A percentile compares a stretch with the other conserved stretches of the same genome.
phyloP scores from a whole-genome alignment of 1,140 invertebrate genomes.

The Apis florea region DNA sequence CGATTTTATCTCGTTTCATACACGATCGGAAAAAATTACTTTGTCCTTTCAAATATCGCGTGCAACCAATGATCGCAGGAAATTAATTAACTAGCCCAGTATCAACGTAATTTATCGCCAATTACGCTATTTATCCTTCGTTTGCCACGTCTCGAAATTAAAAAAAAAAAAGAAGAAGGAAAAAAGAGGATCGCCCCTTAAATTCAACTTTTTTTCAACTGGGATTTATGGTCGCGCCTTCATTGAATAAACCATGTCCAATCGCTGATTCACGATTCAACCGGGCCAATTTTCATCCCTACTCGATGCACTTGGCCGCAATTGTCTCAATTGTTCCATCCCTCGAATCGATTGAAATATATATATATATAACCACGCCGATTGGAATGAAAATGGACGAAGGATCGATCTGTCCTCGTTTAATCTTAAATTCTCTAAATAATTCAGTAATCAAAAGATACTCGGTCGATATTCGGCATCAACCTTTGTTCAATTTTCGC shows the following conservation, averaged over 20 bases:
- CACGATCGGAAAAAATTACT: too few relatives aligned
- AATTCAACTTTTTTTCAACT: constrained; percentile 16
- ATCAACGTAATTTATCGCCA: background rate
- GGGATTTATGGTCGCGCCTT: constrained; percentile 19
- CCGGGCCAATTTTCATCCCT: constrained; percentile 16
- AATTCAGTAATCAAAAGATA: too few relatives aligned
- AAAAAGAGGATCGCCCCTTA: background rate
- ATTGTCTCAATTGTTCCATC: constrained; percentile 6
- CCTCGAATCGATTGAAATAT: constrained; percentile 11
- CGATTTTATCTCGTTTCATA: too few relatives aligned
- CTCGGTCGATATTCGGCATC: too few relatives aligned
- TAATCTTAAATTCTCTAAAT: too few relatives aligned
- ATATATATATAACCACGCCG: background rate
- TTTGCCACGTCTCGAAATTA: constrained; percentile 1
- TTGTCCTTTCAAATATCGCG: background rate
- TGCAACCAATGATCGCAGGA: background rate
- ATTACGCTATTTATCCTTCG: background rate
- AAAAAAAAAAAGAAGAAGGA: background rate
- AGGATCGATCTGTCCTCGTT: background rate
- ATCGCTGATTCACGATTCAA: constrained; percentile 16
- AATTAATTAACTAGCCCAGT: constrained; percentile 12
- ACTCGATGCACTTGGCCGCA: background rate
- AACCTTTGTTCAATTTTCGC: too few relatives aligned
- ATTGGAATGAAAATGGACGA: background rate
- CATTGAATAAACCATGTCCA: constrained; percentile 40